These are phyloP conservation scores for Heliornis fulica DNA, from an alignment of 2,113 vertebrate genomes.

Conservation along the genomic window DNA sequence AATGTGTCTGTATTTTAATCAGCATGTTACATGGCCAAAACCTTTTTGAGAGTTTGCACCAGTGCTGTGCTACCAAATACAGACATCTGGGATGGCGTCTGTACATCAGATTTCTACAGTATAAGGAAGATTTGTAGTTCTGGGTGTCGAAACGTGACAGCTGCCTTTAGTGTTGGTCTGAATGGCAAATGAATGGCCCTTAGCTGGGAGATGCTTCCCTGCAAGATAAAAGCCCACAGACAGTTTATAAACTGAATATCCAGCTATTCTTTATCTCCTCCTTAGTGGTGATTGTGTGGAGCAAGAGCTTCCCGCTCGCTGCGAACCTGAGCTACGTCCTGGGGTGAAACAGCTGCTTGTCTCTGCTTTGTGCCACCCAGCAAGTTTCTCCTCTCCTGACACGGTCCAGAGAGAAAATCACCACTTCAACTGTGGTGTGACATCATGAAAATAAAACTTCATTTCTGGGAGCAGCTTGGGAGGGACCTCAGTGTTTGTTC, in stretches of 20 bases:
- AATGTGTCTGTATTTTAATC: neutral
- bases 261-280: neutral
- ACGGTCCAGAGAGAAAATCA: fast-evolving
- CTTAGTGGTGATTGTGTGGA: too few species aligned
- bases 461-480: neutral
- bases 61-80: neutral
- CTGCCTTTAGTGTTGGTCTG: neutral
- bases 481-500: neutral
- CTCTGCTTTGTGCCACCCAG: neutral
- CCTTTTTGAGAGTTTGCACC: neutral
- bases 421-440: neutral
- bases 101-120: neutral
- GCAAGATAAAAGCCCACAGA: neutral
- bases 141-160: neutral
- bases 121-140: neutral
- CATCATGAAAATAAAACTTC: neutral
- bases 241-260: neutral
- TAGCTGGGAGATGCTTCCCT: neutral
- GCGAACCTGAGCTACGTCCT: neutral
- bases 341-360: neutral
- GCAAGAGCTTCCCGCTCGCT: neutral
- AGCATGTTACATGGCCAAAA: neutral
- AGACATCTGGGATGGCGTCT: neutral
- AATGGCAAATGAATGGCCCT: neutral
- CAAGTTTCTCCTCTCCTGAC: neutral